Evolutionary conservation across 2,888 invertebrate genomes (phyloP), one percentile per base, ranked within the genome.

Genomic region (Apotomis turbidana): DNA sequence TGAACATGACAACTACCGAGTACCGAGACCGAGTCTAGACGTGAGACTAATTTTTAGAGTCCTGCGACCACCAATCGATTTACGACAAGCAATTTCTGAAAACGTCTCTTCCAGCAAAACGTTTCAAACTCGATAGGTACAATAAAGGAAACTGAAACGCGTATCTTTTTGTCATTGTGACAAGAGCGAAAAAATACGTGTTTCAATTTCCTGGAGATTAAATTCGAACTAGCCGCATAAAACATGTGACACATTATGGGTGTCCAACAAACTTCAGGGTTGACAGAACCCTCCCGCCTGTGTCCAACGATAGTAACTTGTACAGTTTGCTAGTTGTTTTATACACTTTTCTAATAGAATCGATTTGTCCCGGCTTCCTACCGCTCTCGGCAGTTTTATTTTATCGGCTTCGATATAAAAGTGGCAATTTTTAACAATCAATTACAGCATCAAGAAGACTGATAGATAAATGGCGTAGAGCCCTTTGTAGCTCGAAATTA

Each of bases 1-100:
- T 90, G 90, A 81, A 87, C 82, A 86, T 90, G 90, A 91, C 91
- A 90, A 85, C 78, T 79, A 84, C 78, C 77, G 85, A 86, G 83
- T 82, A 82, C 79, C 78, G 76, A 78, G 74, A 75, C 75, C 71
- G 71, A 73, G 75, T 71, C 76, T 77, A 78, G 79, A 78, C 78
- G 78, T 77, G 80, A 78, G 77, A 74, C 79, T 80, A 75, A 55
- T 59, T 67, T 73, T 57, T 71, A 61, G 62, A 68, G 61, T 62
- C 70, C 60, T 12, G 41, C 44, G 13, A 13, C 6, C 44, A n/a
- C n/a, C 44, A 41, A 13, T 59, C 41, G 44, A 58, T 38, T 58
- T 58, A 58, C 38, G 36, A 36, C 36, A 38, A 58, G 46, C 66
- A 27, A 57, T 57, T 57, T 64, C 13, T 61, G 46, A 52, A 67